A percentile compares a stretch with the other conserved stretches of the same genome.
These are phyloP conservation scores for Leptopilina clavipes DNA, from an alignment of 1,140 invertebrate species.

Conservation along the genomic window DNA sequence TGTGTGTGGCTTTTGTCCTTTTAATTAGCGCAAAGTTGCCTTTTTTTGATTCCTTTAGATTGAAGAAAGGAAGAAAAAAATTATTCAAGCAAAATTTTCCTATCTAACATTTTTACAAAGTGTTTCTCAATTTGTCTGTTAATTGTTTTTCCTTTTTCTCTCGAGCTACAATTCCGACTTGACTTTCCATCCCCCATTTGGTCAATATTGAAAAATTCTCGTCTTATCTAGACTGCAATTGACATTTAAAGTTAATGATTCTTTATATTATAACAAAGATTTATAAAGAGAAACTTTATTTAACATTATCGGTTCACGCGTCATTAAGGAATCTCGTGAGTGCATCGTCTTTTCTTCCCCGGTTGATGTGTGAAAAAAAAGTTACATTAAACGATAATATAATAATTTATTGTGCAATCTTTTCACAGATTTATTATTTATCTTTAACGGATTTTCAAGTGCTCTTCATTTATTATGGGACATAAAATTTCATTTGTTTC, in stretches of 20 bases:
- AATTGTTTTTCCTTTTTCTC: too few relatives aligned
- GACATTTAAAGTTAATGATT: neutral
- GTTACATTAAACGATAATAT: conserved; percentile 12
- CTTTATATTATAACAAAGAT: neutral
- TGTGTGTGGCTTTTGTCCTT: too few relatives aligned
- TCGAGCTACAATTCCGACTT: too few relatives aligned
- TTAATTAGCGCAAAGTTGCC: too few relatives aligned
- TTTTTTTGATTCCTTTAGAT: too few relatives aligned
- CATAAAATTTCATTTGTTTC: conserved; percentile 20
- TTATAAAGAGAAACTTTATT: conserved; percentile 17
- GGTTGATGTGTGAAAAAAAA: neutral
- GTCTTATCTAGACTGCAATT: too few relatives aligned
- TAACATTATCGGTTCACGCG: conserved; percentile 8
- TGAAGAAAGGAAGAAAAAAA: too few relatives aligned
- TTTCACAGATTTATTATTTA: conserved; percentile 4
- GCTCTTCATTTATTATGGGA: neutral
- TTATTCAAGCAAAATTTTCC: too few relatives aligned
- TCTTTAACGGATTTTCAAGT: conserved; percentile 6
- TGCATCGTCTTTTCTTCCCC: neutral
- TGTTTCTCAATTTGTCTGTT: too few relatives aligned
- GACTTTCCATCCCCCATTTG: too few relatives aligned
- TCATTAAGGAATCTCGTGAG: neutral
- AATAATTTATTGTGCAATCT: conserved; percentile 10
- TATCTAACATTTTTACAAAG: too few relatives aligned
- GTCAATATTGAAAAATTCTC: too few relatives aligned